A percentile compares a stretch with the other conserved stretches of the same genome.
These are phyloP conservation scores for Macrophya alboannulata DNA, from an alignment of 2,888 invertebrate genomes.

Conservation along the genomic window DNA sequence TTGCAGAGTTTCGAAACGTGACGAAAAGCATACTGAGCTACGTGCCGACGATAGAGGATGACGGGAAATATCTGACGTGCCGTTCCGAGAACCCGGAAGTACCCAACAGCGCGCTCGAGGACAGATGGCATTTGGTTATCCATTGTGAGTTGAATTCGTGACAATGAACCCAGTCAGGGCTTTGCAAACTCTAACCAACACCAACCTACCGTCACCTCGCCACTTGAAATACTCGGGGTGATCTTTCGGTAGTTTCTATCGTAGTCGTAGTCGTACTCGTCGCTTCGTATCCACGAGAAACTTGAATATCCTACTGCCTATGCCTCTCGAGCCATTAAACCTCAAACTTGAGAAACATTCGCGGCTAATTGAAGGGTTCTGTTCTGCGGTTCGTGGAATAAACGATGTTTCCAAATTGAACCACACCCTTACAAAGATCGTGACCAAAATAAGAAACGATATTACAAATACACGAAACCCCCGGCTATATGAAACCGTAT, in stretches of 20 bases:
- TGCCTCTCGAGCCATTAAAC: slow-evolving; percentile 47
- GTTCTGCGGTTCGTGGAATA: slow-evolving; percentile 27
- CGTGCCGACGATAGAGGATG: slow-evolving; percentile 92
- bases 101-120: slow-evolving; percentile 90
- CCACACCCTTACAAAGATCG: slow-evolving; percentile 1
- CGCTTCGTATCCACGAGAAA: neutral
- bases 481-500: too few relatives aligned
- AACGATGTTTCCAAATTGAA: slow-evolving; percentile 21
- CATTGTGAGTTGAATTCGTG: slow-evolving; percentile 87
- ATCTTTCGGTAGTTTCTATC: slow-evolving; percentile 35
- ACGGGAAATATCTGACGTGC: slow-evolving; percentile 93
- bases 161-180: slow-evolving; percentile 40
- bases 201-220: neutral
- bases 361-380: slow-evolving; percentile 45
- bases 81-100: slow-evolving; percentile 93
- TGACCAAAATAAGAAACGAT: slow-evolving; percentile 2
- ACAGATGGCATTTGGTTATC: slow-evolving; percentile 92
- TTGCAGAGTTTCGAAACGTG: slow-evolving; percentile 89
- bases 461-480: slow-evolving; percentile 29
- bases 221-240: slow-evolving; percentile 2
- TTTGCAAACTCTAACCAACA: slow-evolving; percentile 1
- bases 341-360: slow-evolving; percentile 44
- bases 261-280: neutral
- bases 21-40: slow-evolving; percentile 92
- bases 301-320: slow-evolving; percentile 8